These are phyloP conservation scores for Tribolium castaneum DNA, from an alignment of 1,140 invertebrate species.

Conservation along the genomic window DNA sequence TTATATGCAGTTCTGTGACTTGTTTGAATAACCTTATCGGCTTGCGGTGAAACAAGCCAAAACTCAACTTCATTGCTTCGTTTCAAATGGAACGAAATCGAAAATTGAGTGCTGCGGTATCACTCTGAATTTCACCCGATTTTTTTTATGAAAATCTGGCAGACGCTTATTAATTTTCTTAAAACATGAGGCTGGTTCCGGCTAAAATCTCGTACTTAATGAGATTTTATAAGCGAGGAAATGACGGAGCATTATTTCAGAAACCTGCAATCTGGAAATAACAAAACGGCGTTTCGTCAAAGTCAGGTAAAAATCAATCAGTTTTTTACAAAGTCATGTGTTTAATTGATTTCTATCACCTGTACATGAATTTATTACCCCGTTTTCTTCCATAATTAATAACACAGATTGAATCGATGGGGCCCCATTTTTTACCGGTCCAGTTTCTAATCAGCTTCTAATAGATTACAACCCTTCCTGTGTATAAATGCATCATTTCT, in stretches of 20 bases:
- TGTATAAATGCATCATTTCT: not conserved
- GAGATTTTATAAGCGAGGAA: not conserved
- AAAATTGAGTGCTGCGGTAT: not conserved
- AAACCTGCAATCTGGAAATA: conserved; percentile 16
- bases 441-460: not conserved
- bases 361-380: conserved; percentile 18
- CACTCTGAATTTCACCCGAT: not conserved
- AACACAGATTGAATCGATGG: conserved; percentile 7
- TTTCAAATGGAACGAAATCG: not conserved
- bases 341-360: conserved; percentile 20
- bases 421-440: not conserved
- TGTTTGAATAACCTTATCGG: conserved; percentile 7
- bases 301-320: conserved; percentile 32
- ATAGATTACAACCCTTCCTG: not conserved
- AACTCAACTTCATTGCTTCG: not conserved
- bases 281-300: not conserved
- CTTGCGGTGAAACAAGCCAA: not conserved
- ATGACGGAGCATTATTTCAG: conserved; percentile 1
- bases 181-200: not conserved
- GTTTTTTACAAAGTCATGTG: conserved; percentile 29
- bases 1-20: conserved; percentile 23
- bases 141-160: no score
- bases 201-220: not conserved
- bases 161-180: no score
- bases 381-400: conserved; percentile 9